Base-by-base conservation (phyloP, 1,140 invertebrate genomes). In the Campoletis sonorensis region DNA sequence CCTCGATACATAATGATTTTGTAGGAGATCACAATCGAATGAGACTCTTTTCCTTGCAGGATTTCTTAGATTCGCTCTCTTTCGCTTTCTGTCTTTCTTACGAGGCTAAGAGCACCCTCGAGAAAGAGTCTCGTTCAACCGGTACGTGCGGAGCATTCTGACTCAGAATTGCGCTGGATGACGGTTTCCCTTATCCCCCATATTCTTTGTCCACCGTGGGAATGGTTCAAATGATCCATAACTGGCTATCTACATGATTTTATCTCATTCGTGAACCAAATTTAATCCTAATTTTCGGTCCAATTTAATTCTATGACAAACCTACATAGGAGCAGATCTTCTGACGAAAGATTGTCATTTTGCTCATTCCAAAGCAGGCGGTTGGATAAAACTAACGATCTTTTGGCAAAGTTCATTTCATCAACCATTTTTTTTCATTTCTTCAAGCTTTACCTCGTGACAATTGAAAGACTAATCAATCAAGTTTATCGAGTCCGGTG, bases 141-240 rank as follows among this genome's bases (percentile, higher is more conserved):
- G 18, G 75, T 77, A 77, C 75, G 75, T 77, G 75, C 13, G 30
- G 30, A 77, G 75, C 75, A 77, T 77, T 26, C 21, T 49, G 49
- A 5, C 45, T 30, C n/a, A 37, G 54, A 16, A 10, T 49, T 40
- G 8, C 26, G 26, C 4, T 49, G 5, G n/a, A 73, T 73, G 40
- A 40, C 30, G 26, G 58, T 33, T 30, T 26, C 11, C 37, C 21
- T 15, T 51, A 23, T 51, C 8, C 51, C 18, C 16, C 27, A 11
- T 76, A 18, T 33, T 58, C 72, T 54, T 58, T n/a, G 18, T 26
- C 11, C 68, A 71, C 21, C 54, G 54, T 58, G 18, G 54, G 54
- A 58, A n/a, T 23, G 18, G 54, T n/a, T 58, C 18, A 23, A 23
- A 58, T 58, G 18, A n/a, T n/a, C 21, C 54, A 23, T 23, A n/a